phyloP scores from a whole-genome alignment of 1,140 invertebrate species.

The Triops cancriformis region DNA sequence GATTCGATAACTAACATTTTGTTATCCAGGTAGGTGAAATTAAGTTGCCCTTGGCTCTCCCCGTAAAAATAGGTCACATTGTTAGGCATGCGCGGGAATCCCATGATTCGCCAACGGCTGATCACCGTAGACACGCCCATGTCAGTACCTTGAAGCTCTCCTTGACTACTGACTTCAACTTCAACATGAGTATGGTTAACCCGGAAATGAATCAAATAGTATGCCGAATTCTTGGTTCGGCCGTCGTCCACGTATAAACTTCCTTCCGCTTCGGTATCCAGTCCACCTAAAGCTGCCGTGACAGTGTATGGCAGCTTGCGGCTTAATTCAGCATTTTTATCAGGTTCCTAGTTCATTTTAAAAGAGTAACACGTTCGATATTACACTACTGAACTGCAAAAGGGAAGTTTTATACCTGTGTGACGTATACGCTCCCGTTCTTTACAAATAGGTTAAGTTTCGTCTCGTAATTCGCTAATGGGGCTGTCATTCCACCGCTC shows the following conservation, averaged over 20 bases:
- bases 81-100: neutral
- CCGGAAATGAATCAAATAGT: slow-evolving; percentile 23
- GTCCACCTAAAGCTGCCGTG: slow-evolving; percentile 16
- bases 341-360: neutral
- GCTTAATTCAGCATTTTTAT: slow-evolving; percentile 13
- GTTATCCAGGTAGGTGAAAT: neutral
- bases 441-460: slow-evolving; percentile 19
- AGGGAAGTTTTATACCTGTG: slow-evolving; percentile 18
- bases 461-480: neutral
- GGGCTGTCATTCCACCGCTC: neutral
- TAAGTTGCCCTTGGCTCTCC: neutral
- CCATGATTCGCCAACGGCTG: slow-evolving; percentile 14
- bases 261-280: neutral
- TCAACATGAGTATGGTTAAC: neutral
- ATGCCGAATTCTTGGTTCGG: neutral
- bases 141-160: neutral
- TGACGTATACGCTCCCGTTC: slow-evolving; percentile 14
- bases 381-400: neutral
- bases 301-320: slow-evolving; percentile 14
- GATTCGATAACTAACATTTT: neutral
- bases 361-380: neutral
- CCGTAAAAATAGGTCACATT: neutral
- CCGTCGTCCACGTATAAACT: slow-evolving; percentile 26
- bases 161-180: neutral
- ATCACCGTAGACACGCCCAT: slow-evolving; percentile 15